Evolutionary conservation across 2,113 vertebrate species (phyloP), one percentile per base, ranked within the genome.

Genomic region (Cyphomyrus plagiostoma): DNA sequence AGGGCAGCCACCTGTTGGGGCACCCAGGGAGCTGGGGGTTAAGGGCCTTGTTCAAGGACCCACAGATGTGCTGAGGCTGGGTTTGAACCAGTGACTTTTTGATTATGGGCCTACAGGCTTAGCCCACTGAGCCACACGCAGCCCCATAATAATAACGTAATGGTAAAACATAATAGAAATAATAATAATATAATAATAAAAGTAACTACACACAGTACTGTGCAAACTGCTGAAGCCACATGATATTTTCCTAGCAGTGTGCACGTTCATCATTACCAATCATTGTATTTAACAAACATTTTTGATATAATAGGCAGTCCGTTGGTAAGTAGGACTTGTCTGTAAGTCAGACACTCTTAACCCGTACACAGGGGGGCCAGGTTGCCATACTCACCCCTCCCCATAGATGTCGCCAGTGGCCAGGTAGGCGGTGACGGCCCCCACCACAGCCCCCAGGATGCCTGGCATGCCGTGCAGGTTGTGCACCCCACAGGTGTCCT

Each of bases 401-500:
- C 98, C 96, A 0, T 97, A 98, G 46, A 94, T 23, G 0, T 98
- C 96, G 0, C n/a, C 77, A 0, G 96, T 96, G 49, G 97, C 96
- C 89, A 96, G 1, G 0, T 94, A 88, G 0, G 97, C 90, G 66
- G 98, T 95, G 53, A 98, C 92, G 0, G 94, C 94, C 1, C 98
- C 98, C 88, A 99, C 94, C 0, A 98, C 89, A 1, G 96, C 95
- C 0, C 98, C 98, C 92, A 99, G 93, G 17, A 98, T 0, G 0
- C 98, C 98, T 0, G 98, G 98, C 95, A 99, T 96, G 52, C 98
- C 98, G 0, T 99, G 98, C 48, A 95, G 92, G 46, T 98, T 98
- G 95, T 98, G 96, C 2, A 99, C 93, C 0, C 98, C 97, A 0
- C 97, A 98, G 0, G 97, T 97, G 94, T 99, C 98, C 91, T 97